These are phyloP conservation scores for Notothenia coriiceps DNA, from an alignment of 2,113 vertebrate genomes.

Conservation along the genomic window DNA sequence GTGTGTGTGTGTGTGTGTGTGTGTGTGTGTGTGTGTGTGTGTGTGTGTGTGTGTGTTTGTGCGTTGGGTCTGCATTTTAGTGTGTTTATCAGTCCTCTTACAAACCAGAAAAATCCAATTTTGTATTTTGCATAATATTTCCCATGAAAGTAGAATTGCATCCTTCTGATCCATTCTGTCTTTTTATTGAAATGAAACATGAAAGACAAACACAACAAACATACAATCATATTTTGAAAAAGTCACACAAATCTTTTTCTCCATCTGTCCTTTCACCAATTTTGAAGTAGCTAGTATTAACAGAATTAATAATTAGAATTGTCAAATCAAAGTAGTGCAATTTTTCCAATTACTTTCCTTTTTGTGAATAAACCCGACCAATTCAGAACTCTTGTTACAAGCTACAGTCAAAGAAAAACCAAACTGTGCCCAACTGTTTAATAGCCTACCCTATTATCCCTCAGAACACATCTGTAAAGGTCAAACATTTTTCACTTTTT, in stretches of 20 bases:
- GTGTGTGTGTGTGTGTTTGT: conserved; percentile 9
- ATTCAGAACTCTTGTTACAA: conserved; percentile 5
- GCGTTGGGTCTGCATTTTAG: not conserved
- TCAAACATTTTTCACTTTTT: not conserved
- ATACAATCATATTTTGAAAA: conserved; percentile 1
- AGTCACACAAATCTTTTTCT: not conserved
- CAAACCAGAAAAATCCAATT: too few relatives aligned
- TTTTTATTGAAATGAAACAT: not conserved
- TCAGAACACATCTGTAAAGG: conserved; percentile 31
- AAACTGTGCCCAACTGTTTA: not conserved
- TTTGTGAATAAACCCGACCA: not conserved
- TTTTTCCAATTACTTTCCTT: not conserved
- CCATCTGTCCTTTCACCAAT: not conserved
- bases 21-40: conserved; percentile 10
- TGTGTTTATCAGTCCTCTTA: too few relatives aligned
- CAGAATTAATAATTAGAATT: not conserved
- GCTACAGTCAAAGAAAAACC: conserved; percentile 20
- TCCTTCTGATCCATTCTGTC: not conserved
- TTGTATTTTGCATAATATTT: too few relatives aligned
- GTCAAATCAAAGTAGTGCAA: conserved; percentile 2
- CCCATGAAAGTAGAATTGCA: too few relatives aligned
- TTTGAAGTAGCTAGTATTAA: not conserved
- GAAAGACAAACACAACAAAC: not conserved
- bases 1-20: conserved; percentile 3
- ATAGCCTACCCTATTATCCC: conserved; percentile 1